A percentile compares a stretch with the other conserved stretches of the same genome.
phyloP scores from a whole-genome alignment of 2,113 vertebrate species.

The Fulmarus glacialis region DNA sequence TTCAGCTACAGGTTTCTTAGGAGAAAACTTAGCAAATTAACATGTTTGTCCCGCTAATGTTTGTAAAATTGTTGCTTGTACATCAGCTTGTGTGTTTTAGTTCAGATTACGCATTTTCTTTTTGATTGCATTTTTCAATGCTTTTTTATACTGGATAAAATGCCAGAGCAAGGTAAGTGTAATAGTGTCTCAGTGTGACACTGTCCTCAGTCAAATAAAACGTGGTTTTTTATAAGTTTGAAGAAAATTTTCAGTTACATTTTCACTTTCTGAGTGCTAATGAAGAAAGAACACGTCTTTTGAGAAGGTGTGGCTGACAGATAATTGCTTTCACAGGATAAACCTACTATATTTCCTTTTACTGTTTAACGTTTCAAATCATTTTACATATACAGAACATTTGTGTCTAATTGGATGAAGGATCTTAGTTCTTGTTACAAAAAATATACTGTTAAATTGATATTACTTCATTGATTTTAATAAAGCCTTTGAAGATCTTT shows the following conservation, averaged over 20 bases:
- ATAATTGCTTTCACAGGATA: slow-evolving; percentile 7
- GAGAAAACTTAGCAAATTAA: not conserved
- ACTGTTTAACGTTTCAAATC: slow-evolving; percentile 19
- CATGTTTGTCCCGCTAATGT: not conserved
- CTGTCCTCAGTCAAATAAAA: not conserved
- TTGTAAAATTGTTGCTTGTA: not conserved
- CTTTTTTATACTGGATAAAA: not conserved
- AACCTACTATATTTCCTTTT: not conserved
- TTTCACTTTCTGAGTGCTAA: slow-evolving; percentile 4
- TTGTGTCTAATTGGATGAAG: slow-evolving; percentile 68
- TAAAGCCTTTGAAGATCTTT: slow-evolving; percentile 71
- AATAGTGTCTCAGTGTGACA: not conserved
- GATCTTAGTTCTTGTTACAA: slow-evolving; percentile 65
- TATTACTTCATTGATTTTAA: slow-evolving; percentile 77
- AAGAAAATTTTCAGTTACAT: not conserved
- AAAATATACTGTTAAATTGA: slow-evolving; percentile 66
- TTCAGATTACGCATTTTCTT: not conserved
- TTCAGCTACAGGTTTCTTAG: not conserved
- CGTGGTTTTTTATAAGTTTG: not conserved
- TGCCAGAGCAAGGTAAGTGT: not conserved
- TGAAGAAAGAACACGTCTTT: not conserved
- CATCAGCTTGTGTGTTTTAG: not conserved
- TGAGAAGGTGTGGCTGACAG: not conserved
- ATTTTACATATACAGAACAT: slow-evolving; percentile 23
- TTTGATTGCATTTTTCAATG: not conserved